Base-by-base conservation (phyloP, 2,797 vertebrate species). In the Austrolebias charrua region DNA sequence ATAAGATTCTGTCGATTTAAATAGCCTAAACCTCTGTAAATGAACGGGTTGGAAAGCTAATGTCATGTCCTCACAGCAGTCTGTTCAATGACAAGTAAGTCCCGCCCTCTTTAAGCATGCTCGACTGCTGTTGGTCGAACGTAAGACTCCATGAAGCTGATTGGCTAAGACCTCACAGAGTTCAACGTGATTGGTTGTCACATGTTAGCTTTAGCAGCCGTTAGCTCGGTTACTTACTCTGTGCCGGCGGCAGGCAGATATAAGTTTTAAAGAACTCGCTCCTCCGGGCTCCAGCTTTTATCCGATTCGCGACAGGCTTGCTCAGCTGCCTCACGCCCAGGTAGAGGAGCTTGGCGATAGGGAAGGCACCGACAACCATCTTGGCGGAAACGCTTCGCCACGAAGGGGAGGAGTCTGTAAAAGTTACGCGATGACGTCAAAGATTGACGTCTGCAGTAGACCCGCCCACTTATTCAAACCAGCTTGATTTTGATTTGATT, bases 301-400 rank as follows among this genome's bases (percentile, higher is more conserved):
- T 95, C 48, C 94, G 89, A 78, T 96, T 95, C 20, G 96, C 96
- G 48, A 98, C 70, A 3, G 96, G 96, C 60, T 96, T 96, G 79
- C 95, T 94, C 84, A 98, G 42, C 78, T 98, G 96, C 79, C 94
- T 92, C 54, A 96, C 88, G 54, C 96, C 96, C 40, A 98, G 84
- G 63, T 96, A 95, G 69, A 97, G 91, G 84, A 98, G 93, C 92
- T 98, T 98, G 69, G 95, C 96, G 75, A 98, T 94, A 4, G 96
- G 96, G 79, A 97, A 98, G n/a, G 96, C 96, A 83, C 96, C 96
- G 54, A 95, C 96, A 70, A 96, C 96, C 96, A 98, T 98, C 90
- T 93, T 93, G 83, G 85, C 92, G 91, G 91, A 92, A 88, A 78
- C 50, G 6, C 70, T 80, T 80, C 63, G 65, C 52, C 15, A 20